Evolutionary conservation across 1,140 invertebrate genomes (phyloP).

Genomic region (Liolophura sinensis): DNA sequence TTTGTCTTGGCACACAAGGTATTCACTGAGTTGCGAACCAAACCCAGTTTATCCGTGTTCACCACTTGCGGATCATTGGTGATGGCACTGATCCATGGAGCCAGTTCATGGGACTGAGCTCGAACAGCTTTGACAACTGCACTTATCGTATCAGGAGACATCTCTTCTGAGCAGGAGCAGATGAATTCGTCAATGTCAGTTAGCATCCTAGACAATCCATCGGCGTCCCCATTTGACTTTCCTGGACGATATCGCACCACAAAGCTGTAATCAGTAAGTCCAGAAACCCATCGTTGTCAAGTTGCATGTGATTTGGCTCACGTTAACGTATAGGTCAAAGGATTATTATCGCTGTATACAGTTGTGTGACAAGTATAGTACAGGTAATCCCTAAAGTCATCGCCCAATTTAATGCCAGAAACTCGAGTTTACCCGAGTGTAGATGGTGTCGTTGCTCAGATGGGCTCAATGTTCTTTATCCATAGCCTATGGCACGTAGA

Average conservation of each 20-base stretch:
- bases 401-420: too few species aligned
- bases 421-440: too few species aligned
- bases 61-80: not conserved
- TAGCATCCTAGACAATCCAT: slow-evolving; percentile 56
- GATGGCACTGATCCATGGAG: not conserved
- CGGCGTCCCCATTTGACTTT: slow-evolving; percentile 28
- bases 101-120: not conserved
- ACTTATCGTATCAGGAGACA: too few species aligned
- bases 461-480: too few species aligned
- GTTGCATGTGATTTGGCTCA: too few species aligned
- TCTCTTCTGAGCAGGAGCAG: too few species aligned
- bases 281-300: too few species aligned
- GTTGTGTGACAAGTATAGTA: slow-evolving; percentile 18
- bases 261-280: slow-evolving; percentile 21
- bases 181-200: slow-evolving; percentile 43
- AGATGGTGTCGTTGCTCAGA: too few species aligned
- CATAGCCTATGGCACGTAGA: too few species aligned
- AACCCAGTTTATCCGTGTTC: not conserved
- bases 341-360: slow-evolving; percentile 17
- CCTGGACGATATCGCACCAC: slow-evolving; percentile 24
- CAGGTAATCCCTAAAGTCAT: slow-evolving; percentile 13
- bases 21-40: not conserved
- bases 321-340: too few species aligned
- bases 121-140: not conserved
- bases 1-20: too few species aligned